These are phyloP conservation scores for Parazoanthus swiftii DNA, from an alignment of 92 coral and sea anemone species.

Conservation along the genomic window DNA sequence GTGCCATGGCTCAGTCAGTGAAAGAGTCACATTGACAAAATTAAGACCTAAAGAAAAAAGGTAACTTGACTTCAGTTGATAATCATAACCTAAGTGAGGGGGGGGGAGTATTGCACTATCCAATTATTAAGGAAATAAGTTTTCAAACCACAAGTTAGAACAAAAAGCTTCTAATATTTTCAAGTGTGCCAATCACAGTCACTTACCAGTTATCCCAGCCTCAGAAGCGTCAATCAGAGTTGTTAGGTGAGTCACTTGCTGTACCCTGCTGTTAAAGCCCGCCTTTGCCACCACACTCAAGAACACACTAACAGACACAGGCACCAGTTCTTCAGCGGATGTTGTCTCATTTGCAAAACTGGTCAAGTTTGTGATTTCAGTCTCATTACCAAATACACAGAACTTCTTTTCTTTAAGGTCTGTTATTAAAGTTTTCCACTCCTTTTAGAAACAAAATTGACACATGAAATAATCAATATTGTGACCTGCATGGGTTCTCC, in stretches of 20 bases:
- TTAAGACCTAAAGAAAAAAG: neutral
- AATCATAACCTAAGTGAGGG: no score
- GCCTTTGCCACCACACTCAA: neutral
- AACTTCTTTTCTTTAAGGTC: slow-evolving; percentile 23
- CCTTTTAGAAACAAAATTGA: slow-evolving; percentile 12
- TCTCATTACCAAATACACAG: slow-evolving; percentile 31
- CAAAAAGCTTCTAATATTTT: no score
- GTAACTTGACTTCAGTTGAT: no score
- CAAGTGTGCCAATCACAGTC: neutral
- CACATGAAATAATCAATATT: neutral
- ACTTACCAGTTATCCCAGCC: slow-evolving; percentile 29
- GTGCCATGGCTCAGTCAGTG: slow-evolving; percentile 21
- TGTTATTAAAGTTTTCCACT: slow-evolving; percentile 19
- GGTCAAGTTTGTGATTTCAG: neutral
- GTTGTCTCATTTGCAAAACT: slow-evolving; percentile 5
- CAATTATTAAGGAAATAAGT: neutral
- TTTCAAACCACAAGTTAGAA: neutral
- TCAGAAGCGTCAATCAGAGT: slow-evolving; percentile 18
- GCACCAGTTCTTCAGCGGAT: neutral
- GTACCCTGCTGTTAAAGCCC: neutral
- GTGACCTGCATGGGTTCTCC: no score
- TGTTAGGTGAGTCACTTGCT: slow-evolving; percentile 27
- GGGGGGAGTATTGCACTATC: no score
- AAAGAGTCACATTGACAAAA: slow-evolving; percentile 13
- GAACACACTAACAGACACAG: slow-evolving; percentile 15